phyloP scores from a whole-genome alignment of 2,797 vertebrate genomes.

The Heteromormyrus szaboi region DNA sequence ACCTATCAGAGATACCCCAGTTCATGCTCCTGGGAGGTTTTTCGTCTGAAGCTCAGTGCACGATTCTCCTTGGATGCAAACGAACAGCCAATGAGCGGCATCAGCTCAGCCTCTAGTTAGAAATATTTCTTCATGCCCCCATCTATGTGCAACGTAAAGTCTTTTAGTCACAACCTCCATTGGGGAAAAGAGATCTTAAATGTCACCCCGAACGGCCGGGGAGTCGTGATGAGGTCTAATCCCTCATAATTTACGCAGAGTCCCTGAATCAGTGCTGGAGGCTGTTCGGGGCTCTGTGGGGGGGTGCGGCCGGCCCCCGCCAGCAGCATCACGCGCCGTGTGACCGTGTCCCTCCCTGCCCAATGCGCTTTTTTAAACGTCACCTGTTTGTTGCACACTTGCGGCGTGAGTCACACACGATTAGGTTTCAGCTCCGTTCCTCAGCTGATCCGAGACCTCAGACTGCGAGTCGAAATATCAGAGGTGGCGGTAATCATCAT shows the following conservation, averaged over 20 bases:
- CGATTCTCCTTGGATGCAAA: not conserved
- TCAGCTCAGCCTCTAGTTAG: not conserved
- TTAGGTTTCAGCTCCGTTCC: slow-evolving; percentile 36
- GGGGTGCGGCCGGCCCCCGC: slow-evolving; percentile 33
- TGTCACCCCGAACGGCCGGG: slow-evolving; percentile 38
- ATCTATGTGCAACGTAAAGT: not conserved
- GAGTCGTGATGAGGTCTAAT: slow-evolving; percentile 58
- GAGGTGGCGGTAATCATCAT: slow-evolving; percentile 29
- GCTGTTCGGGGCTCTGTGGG: slow-evolving; percentile 49
- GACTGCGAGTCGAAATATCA: slow-evolving; percentile 31
- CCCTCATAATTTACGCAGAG: slow-evolving; percentile 52
- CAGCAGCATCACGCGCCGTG: not conserved
- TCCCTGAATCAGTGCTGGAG: slow-evolving; percentile 49
- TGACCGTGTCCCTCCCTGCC: not conserved
- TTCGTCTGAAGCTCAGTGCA: not conserved
- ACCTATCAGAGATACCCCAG: not conserved
- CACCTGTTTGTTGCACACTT: slow-evolving; percentile 31
- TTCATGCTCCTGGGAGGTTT: not conserved
- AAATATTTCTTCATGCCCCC: not conserved
- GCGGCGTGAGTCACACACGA: slow-evolving; percentile 34
- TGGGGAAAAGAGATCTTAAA: not conserved
- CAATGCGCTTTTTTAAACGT: slow-evolving; percentile 27
- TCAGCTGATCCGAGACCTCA: slow-evolving; percentile 31
- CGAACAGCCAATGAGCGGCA: not conserved
- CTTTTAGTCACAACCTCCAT: not conserved